Evolutionary conservation across 2,113 vertebrate genomes (phyloP).

Genomic region (Zosterops hypoxanthus): DNA sequence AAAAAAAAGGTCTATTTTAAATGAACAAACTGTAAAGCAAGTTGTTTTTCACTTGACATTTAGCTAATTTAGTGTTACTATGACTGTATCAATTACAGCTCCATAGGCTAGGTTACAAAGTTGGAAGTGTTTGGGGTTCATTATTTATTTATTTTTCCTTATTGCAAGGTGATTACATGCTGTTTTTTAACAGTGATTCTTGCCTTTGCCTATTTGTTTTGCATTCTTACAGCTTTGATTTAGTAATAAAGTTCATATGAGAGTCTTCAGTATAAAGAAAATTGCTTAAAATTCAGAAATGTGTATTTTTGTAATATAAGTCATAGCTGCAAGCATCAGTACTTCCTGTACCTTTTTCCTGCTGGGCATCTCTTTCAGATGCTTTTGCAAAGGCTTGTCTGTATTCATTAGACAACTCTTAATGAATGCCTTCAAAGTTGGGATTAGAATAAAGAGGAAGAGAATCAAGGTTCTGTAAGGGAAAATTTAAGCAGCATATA

Average conservation of each 20-base stretch:
- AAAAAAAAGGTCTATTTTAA: neutral
- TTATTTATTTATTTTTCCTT: neutral
- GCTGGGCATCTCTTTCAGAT: slow-evolving; percentile 51
- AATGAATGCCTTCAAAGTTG: slow-evolving; percentile 57
- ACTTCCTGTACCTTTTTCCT: slow-evolving; percentile 54
- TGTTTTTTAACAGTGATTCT: neutral
- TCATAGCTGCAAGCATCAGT: neutral
- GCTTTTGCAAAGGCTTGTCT: slow-evolving; percentile 53
- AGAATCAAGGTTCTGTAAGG: slow-evolving; percentile 25
- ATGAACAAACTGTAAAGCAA: neutral
- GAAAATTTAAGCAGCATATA: neutral
- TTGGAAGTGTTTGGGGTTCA: neutral
- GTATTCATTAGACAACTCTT: slow-evolving; percentile 29
- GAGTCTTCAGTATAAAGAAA: neutral
- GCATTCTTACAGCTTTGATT: neutral
- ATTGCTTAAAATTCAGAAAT: slow-evolving; percentile 21
- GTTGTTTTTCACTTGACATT: neutral
- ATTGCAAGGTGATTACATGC: neutral
- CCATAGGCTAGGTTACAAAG: neutral
- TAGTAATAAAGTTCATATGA: neutral
- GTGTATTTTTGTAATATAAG: slow-evolving; percentile 8
- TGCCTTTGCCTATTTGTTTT: neutral
- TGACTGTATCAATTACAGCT: neutral
- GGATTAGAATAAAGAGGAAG: slow-evolving; percentile 47
- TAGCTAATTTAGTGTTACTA: neutral